Evolutionary conservation across 2,888 invertebrate genomes (phyloP), one percentile per base, ranked within the genome.

Genomic region (Siphlonurus alternatus): DNA sequence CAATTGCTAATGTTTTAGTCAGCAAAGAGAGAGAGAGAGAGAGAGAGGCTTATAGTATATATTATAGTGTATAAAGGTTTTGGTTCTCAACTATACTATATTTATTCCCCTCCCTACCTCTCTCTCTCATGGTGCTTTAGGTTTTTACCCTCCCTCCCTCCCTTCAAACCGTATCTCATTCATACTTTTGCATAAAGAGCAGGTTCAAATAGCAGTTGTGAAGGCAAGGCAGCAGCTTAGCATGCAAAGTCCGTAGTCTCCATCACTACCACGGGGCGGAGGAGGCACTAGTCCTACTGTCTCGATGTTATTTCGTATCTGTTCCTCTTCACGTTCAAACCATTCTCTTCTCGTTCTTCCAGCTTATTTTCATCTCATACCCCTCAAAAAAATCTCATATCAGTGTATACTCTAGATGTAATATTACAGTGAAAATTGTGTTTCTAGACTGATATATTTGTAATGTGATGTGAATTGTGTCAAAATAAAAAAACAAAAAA

Each of bases 141-240:
- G n/a, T n/a, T n/a, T n/a, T 53, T 23, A 54, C 53, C 56, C 25
- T 64, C 25, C 25, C 1, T 22, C n/a, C 60, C 22, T 61, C 65
- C 53, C 64, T 59, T 64, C 51, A 54, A 61, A 67, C 65, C 68
- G 76, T 76, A 78, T 79, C 79, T 80, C 80, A 80, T 81, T 81
- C 80, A 79, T 80, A 79, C 79, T 79, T 80, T 79, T 79, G 78
- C 79, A 80, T 80, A 77, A 78, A 79, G 79, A 79, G 79, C 77
- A 77, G 77, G 79, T 77, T 78, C 77, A 79, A 78, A 68, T 72
- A 68, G 68, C 69, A 71, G 75, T 70, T 71, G 71, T 73, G 74
- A 75, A 71, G 70, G 69, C 70, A 68, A 70, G 70, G 72, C 63
- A 74, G 74, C 73, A 66, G 71, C 68, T 72, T 72, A 70, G 71